Percentiles rank a stretch among this genome's conserved stretches.
These are phyloP conservation scores for Discoglossus pictus DNA, from an alignment of 2,797 vertebrate species.

Conservation along the genomic window DNA sequence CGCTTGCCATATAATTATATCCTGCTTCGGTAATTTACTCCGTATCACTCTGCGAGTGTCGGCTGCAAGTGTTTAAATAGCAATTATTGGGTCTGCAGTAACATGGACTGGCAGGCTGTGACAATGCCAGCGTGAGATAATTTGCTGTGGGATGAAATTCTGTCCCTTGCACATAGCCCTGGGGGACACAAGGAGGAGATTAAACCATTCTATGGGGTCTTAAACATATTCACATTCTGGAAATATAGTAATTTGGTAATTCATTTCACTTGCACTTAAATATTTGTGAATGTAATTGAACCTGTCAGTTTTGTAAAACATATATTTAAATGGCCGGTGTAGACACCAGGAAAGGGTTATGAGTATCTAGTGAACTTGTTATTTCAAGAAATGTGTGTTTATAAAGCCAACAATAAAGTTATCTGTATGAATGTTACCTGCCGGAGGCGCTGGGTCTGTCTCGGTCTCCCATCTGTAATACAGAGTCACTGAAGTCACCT, in stretches of 20 bases:
- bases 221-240: not conserved
- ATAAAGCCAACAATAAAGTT: no score
- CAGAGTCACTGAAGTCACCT: no score
- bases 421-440: no score
- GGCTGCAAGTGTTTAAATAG: slow-evolving; percentile 22
- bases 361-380: no score
- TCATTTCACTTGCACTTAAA: no score
- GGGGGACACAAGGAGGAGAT: not conserved
- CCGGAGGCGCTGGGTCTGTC: no score
- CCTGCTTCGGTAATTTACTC: slow-evolving; percentile 25
- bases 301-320: not conserved
- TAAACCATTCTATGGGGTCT: not conserved
- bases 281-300: no score
- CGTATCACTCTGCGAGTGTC: slow-evolving; percentile 12
- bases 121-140: not conserved
- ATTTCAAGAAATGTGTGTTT: no score
- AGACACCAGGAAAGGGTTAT: no score
- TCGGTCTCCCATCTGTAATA: no score
- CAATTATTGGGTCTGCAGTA: not conserved
- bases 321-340: no score
- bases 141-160: not conserved
- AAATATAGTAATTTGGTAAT: no score
- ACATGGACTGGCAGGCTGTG: not conserved
- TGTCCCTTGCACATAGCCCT: not conserved
- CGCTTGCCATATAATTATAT: slow-evolving; percentile 37